A percentile compares a stretch with the other conserved stretches of the same genome.
Conservation (phyloP, 2,888 invertebrate species). For the Parnassius mnemosyne region DNA sequence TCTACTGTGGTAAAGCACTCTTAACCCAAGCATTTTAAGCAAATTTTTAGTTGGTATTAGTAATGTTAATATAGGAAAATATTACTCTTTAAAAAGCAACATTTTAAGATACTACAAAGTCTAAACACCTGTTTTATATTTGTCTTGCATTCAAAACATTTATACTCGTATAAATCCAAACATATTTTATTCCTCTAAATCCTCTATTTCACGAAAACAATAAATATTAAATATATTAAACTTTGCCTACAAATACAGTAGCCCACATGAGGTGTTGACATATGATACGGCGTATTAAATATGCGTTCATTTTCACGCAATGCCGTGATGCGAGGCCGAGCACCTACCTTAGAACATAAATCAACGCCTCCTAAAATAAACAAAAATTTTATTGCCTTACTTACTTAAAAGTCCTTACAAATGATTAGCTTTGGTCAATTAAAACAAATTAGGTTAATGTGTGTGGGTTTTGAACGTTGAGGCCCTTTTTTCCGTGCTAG, state of each 20-base stretch:
- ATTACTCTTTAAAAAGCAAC: too few relatives aligned
- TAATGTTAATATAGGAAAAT: too few relatives aligned
- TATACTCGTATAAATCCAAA: too few relatives aligned
- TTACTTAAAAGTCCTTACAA: slow-evolving; percentile 63
- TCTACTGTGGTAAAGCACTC: too few relatives aligned
- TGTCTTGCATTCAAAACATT: too few relatives aligned
- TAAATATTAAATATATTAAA: too few relatives aligned
- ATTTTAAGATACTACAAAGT: too few relatives aligned
- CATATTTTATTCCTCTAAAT: too few relatives aligned
- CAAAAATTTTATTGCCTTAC: slow-evolving; percentile 47
- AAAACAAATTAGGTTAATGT: slow-evolving; percentile 80
- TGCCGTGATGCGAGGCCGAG: slow-evolving; percentile 57
- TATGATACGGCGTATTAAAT: slow-evolving; percentile 29
- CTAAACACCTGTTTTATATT: too few relatives aligned
- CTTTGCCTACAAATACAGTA: slow-evolving; percentile 16
- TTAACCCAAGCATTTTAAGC: too few relatives aligned
- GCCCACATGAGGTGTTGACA: slow-evolving; percentile 26
- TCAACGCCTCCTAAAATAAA: slow-evolving; percentile 55
- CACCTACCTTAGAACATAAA: slow-evolving; percentile 49
- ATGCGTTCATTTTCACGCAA: slow-evolving; percentile 38
- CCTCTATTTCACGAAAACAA: too few relatives aligned
- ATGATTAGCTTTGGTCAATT: slow-evolving; percentile 75
- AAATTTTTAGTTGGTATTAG: too few relatives aligned
- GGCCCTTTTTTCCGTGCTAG: slow-evolving; percentile 57
- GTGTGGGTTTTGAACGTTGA: slow-evolving; percentile 65